Conservation (phyloP, 2,797 vertebrate genomes). For the Crenuchus spilurus region DNA sequence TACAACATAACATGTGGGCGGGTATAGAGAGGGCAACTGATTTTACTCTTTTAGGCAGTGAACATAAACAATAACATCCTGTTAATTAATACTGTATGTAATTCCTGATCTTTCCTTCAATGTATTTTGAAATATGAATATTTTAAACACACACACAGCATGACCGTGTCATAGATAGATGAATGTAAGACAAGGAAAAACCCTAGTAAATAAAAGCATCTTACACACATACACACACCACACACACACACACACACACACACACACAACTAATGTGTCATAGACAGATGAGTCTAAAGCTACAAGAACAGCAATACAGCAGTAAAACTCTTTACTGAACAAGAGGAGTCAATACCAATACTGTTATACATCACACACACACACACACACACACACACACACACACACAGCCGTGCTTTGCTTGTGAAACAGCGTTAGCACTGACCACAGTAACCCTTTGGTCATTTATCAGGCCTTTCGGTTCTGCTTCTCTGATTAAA, state of each 20-base stretch:
- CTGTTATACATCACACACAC: neutral
- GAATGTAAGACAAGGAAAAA: neutral
- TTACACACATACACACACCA: neutral
- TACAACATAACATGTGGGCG: too few species aligned
- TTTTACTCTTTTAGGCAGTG: too few species aligned
- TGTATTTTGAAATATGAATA: too few species aligned
- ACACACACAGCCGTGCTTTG: neutral
- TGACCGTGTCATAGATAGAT: too few species aligned
- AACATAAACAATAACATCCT: too few species aligned
- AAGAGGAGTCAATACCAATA: neutral
- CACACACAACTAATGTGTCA: neutral
- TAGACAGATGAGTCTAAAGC: neutral
- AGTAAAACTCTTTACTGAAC: neutral
- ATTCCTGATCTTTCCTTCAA: too few species aligned
- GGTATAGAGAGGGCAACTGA: too few species aligned
- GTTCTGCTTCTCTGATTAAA: neutral
- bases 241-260: neutral
- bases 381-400: neutral
- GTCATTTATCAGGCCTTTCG: neutral
- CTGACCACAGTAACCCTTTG: neutral
- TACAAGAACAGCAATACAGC: neutral
- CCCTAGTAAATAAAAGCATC: too few species aligned
- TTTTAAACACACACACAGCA: too few species aligned
- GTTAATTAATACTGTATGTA: too few species aligned
- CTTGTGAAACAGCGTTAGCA: neutral